These are phyloP conservation scores for Exocentrus adspersus DNA, from an alignment of 2,888 invertebrate species.

Conservation along the genomic window DNA sequence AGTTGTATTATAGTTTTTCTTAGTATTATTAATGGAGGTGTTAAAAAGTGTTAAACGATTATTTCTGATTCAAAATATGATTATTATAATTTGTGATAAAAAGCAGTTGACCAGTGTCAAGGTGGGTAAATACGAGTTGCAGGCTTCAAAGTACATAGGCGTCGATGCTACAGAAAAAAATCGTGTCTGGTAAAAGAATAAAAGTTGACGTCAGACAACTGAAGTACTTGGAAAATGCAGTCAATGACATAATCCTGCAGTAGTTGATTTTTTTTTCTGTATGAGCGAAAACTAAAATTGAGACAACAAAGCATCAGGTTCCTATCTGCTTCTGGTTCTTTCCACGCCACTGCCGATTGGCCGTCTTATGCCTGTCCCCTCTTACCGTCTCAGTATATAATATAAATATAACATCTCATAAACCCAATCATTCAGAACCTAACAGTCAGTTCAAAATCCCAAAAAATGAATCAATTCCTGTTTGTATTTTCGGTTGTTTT, in stretches of 20 bases:
- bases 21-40: not conserved
- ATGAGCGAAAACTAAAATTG: too few relatives aligned
- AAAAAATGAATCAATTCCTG: conserved; percentile 12
- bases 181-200: too few relatives aligned
- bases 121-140: not conserved
- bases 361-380: not conserved
- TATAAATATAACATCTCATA: not conserved
- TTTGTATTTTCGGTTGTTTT: conserved; percentile 12
- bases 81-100: not conserved
- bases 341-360: not conserved
- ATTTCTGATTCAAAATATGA: not conserved
- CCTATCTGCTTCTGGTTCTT: too few relatives aligned
- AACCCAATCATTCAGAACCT: not conserved
- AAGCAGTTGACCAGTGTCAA: not conserved
- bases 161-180: not conserved
- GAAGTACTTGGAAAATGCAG: too few relatives aligned
- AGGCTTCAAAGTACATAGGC: not conserved
- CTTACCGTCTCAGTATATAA: not conserved
- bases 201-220: too few relatives aligned
- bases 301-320: too few relatives aligned
- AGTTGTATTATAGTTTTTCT: not conserved
- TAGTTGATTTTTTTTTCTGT: too few relatives aligned
- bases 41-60: not conserved
- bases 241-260: too few relatives aligned
- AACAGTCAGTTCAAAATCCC: too few relatives aligned